A percentile compares a stretch with the other conserved stretches of the same genome.
Conservation (phyloP, 2,888 invertebrate genomes). For the Dicranocentrus wangi region DNA sequence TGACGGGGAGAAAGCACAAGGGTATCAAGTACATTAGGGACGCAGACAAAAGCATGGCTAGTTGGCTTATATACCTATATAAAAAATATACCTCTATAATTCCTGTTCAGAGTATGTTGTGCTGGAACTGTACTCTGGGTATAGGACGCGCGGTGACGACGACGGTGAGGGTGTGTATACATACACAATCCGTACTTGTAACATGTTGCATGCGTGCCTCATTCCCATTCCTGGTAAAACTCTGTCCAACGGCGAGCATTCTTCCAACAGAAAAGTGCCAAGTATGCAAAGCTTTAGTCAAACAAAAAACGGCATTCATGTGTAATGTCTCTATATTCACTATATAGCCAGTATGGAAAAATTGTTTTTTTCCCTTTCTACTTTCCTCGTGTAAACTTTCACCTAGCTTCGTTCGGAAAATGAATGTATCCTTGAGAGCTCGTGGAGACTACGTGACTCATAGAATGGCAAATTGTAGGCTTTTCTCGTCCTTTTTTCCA, state of each 20-base stretch:
- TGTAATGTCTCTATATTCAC: neutral
- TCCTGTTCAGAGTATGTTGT: too few relatives aligned
- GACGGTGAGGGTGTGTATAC: neutral
- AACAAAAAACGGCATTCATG: neutral
- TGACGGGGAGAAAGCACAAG: conserved; percentile 9
- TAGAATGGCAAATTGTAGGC: too few relatives aligned
- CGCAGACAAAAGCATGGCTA: neutral
- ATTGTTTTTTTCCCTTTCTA: too few relatives aligned
- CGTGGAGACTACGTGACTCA: neutral
- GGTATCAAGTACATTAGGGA: neutral
- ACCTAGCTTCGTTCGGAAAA: neutral
- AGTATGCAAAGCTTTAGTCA: neutral
- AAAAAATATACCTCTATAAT: too few relatives aligned
- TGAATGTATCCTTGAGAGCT: neutral
- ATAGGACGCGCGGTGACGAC: neutral
- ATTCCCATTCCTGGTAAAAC: conserved; percentile 23
- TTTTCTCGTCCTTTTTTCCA: too few relatives aligned
- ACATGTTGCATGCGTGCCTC: conserved; percentile 51
- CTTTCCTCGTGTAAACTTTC: neutral
- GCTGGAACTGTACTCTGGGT: neutral
- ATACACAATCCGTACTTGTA: conserved; percentile 5
- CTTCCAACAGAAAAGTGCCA: neutral
- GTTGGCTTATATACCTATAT: neutral
- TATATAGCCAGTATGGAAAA: neutral
- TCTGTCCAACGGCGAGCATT: neutral